Percentiles rank a stretch among this genome's conserved stretches.
Evolutionary conservation across 1,140 invertebrate genomes (phyloP).

Genomic region (Zeugodacus cucurbitae): DNA sequence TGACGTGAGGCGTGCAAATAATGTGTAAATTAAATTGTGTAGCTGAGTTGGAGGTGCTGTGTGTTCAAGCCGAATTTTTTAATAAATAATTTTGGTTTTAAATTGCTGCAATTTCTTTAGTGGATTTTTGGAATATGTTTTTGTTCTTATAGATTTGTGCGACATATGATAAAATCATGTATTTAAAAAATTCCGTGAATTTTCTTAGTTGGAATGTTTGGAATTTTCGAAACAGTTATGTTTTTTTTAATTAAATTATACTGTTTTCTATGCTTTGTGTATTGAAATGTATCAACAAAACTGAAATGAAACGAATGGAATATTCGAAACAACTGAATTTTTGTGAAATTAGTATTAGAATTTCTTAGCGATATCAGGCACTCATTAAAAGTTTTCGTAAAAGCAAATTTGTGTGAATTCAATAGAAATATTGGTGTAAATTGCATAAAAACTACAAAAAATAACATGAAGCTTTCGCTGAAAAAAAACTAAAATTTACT

Average conservation of each 20-base stretch:
- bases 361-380: too few species aligned
- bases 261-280: too few species aligned
- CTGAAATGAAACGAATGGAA: neutral
- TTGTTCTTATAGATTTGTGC: too few species aligned
- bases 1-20: neutral
- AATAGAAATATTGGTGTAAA: too few species aligned
- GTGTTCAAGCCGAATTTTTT: neutral
- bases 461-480: too few species aligned
- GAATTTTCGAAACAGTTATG: neutral
- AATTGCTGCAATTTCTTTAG: neutral
- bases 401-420: too few species aligned
- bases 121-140: neutral
- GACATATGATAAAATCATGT: neutral
- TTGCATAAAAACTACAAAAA: too few species aligned
- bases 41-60: neutral
- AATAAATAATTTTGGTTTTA: neutral
- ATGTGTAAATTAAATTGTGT: neutral
- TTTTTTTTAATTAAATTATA: too few species aligned
- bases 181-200: neutral
- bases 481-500: too few species aligned
- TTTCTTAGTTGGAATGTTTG: neutral
- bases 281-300: neutral
- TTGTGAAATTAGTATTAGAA: too few species aligned
- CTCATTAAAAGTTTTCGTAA: too few species aligned
- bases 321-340: neutral